Base-by-base conservation (phyloP, 2,888 invertebrate species). In the Syrphus vitripennis region DNA sequence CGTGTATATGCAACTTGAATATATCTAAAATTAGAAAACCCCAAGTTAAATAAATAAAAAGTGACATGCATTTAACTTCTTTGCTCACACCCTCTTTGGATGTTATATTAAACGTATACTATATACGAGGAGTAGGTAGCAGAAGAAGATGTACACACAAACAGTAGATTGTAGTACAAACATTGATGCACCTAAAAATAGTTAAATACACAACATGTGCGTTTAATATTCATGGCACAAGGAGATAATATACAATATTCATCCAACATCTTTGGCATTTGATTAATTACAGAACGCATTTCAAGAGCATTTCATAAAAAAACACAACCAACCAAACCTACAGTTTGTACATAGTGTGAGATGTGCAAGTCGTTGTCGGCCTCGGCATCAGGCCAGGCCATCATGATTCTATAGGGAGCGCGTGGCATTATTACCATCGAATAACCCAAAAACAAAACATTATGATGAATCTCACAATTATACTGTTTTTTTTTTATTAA, bases 251-350 rank as follows among this genome's bases (percentile, higher is more conserved):
- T n/a, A n/a, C n/a, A n/a, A n/a, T n/a, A 81, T 76, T 70, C 70
- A 69, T 79, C 70, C 45, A 26, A 42, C 26, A 63, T 29, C 45
- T 29, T 21, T 75, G 50, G 42, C 77, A 70, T 78, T 82, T 86
- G 77, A 86, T 86, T 86, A 86, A 86, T 82, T 82, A 63, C 86
- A 63, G 81, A 86, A 70, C 57, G 77, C 77, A 77, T 86, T 86
- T 86, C 81, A 86, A 81, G 86, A 86, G 74, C 86, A 86, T 59
- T 63, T 78, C 50, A 55, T n/a, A 21, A 31, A n/a, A n/a, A n/a
- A n/a, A 16, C 4, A 74, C 34, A 61, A 24, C n/a, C 29, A 63
- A 10, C 3, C 7, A 48, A 7, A 69, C 10, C 9, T 29, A 53
- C 29, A n/a, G n/a, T n/a, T n/a, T n/a, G n/a, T 19, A 34, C 21